These are phyloP conservation scores for Eupeodes luniger DNA, from an alignment of 2,888 invertebrate species.

Conservation along the genomic window DNA sequence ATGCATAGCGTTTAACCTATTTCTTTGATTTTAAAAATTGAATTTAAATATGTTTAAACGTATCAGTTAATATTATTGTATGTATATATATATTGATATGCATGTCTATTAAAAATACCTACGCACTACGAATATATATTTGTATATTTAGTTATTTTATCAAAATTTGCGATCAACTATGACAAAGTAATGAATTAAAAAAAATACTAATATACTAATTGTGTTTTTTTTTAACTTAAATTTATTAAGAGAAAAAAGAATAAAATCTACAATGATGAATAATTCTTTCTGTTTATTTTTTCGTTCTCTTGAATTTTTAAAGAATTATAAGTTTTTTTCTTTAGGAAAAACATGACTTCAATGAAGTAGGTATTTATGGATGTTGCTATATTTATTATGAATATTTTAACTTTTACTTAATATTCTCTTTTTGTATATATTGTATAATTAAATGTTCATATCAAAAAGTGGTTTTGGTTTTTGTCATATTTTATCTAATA, in stretches of 20 bases:
- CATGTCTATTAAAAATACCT: background rate
- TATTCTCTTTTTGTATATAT: background rate
- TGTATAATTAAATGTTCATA: background rate
- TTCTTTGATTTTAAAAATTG: too few relatives aligned
- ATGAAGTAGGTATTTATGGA: slow-evolving; percentile 20
- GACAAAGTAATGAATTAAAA: background rate
- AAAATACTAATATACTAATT: background rate
- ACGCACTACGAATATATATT: slow-evolving; percentile 28
- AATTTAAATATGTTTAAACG: too few relatives aligned
- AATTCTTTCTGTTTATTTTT: slow-evolving; percentile 29
- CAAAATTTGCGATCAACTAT: background rate
- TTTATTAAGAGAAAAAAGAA: background rate
- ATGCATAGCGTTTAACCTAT: too few relatives aligned
- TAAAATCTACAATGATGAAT: slow-evolving; percentile 5
- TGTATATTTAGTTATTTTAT: background rate
- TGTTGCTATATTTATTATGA: background rate
- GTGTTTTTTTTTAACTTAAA: background rate
- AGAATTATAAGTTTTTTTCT: slow-evolving; percentile 7
- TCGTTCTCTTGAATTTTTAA: slow-evolving; percentile 51
- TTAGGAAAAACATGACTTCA: slow-evolving; percentile 31
- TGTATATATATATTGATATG: too few relatives aligned
- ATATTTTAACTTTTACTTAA: background rate
- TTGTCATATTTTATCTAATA: background rate
- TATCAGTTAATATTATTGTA: too few relatives aligned
- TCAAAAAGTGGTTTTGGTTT: background rate